Base-by-base conservation (phyloP, 2,113 vertebrate species). In the Platysteira castanea region DNA sequence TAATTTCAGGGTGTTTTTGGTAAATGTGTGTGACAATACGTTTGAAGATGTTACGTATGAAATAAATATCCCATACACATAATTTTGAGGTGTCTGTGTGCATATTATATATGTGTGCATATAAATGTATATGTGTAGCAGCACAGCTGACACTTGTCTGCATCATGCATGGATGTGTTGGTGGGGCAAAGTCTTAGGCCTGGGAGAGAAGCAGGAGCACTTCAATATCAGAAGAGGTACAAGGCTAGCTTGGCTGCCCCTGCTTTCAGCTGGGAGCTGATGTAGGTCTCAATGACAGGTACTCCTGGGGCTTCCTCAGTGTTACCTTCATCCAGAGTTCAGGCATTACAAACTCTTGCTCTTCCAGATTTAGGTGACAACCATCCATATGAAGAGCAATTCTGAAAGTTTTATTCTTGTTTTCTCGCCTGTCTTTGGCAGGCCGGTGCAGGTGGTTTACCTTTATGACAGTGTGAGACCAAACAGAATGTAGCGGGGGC, bases 301-400 rank as follows among this genome's bases (percentile, higher is more conserved):
- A 50, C 41, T 35, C 0, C 0, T 1, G 2, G 37, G 15, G 15
- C 31, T 73, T 87, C 18, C 26, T 61, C 19, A 30, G n/a, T 44
- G 31, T 31, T 41, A 20, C 18, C 10, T 80, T 86, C 18, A 49
- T 41, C 4, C 28, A 54, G 30, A 65, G 52, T 28, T 54, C 41
- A 70, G 35, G 35, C 16, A 31, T 84, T 87, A 46, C 14, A 47
- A 59, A 76, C 13, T 28, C 21, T 39, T 52, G 11, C 23, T 73
- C 11, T 67, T 76, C 24, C 7, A n/a, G 28, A 24, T 64, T 75
- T 33, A 47, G 30, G 20, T 82, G 37, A 44, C n/a, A 87, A 14
- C 15, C 6, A n/a, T 35, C 23, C 11, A 20, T 35, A 35, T 20
- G 57, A 53, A 52, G 26, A 76, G 15, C 9, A 35, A 5, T 57